Conservation (phyloP, 37 sponge, comb jelly and placozoan species). For the Agelas oroides region DNA sequence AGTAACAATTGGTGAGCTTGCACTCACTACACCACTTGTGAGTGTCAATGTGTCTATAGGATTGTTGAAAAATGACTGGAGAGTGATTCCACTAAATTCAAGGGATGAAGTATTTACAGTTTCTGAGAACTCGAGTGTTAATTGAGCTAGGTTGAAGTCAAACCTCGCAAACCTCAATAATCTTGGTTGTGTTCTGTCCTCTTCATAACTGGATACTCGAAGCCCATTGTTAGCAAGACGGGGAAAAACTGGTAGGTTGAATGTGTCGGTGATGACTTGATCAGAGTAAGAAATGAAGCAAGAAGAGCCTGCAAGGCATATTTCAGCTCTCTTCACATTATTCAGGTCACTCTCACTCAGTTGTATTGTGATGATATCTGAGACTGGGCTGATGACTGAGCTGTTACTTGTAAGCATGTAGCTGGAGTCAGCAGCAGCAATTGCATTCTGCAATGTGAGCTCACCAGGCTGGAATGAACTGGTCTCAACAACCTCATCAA, state of each 20-base stretch:
- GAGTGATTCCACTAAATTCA: conserved; percentile 55
- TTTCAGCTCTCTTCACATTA: conserved; percentile 42
- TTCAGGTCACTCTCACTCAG: conserved; percentile 73
- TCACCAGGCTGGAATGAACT: conserved; percentile 38
- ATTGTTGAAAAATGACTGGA: conserved; percentile 67
- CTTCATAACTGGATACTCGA: conserved; percentile 44
- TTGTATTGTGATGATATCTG: conserved; percentile 46
- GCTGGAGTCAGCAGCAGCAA: conserved; percentile 3
- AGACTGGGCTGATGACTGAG: conserved; percentile 27
- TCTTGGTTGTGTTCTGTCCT: conserved; percentile 73
- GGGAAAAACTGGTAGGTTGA: conserved; percentile 32
- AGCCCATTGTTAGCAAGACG: conserved; percentile 50
- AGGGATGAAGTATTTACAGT: conserved; percentile 69
- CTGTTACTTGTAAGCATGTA: conserved; percentile 45
- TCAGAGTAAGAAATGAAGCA: conserved; percentile 77
- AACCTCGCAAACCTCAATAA: conserved; percentile 71
- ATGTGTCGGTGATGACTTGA: conserved; percentile 61
- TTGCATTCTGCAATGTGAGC: conserved; percentile 74
- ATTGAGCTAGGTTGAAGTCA: conserved; percentile 67
- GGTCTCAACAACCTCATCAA: conserved; percentile 82
- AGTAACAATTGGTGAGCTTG: conserved; percentile 32
- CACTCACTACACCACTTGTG: conserved; percentile 50
- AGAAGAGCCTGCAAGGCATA: conserved; percentile 30
- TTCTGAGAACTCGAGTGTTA: conserved; percentile 83
- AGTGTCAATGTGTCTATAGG: conserved; percentile 51